Evolutionary conservation across 2,113 vertebrate genomes (phyloP).

Genomic region (Chlorodrepanis virens): DNA sequence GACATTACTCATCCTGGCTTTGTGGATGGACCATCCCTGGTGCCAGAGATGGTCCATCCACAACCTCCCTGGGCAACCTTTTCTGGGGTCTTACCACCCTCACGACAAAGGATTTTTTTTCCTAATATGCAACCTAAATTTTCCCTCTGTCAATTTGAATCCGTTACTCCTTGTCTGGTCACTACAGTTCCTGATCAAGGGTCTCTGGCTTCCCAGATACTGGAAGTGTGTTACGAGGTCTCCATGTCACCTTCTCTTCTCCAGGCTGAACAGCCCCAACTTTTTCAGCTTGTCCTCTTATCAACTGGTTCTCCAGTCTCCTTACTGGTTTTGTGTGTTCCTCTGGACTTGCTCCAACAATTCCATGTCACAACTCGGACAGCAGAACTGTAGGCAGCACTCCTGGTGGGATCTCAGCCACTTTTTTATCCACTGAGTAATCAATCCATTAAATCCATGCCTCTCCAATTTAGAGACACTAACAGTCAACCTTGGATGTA

Average conservation of each 20-base stretch:
- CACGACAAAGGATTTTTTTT: background rate
- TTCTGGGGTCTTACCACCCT: background rate
- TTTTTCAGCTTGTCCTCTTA: background rate
- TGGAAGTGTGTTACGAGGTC: background rate
- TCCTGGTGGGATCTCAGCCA: background rate
- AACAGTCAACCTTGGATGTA: background rate
- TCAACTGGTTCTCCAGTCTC: background rate
- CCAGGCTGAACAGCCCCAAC: background rate
- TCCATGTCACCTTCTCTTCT: background rate
- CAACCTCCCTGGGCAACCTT: background rate
- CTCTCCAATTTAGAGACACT: no score
- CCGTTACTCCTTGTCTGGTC: fast-evolving
- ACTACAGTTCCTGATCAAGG: background rate
- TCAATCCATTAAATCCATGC: background rate
- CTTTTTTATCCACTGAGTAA: background rate
- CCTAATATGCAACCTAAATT: background rate
- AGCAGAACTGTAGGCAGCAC: background rate
- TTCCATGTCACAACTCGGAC: background rate
- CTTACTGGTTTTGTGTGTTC: fast-evolving
- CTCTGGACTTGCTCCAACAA: background rate
- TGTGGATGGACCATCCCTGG: background rate
- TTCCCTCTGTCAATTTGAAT: background rate
- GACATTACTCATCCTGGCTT: background rate
- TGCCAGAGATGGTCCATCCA: background rate
- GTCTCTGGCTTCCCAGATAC: background rate